Conservation (phyloP, 2,888 invertebrate genomes). For the Pseudolycoriella hygida region DNA sequence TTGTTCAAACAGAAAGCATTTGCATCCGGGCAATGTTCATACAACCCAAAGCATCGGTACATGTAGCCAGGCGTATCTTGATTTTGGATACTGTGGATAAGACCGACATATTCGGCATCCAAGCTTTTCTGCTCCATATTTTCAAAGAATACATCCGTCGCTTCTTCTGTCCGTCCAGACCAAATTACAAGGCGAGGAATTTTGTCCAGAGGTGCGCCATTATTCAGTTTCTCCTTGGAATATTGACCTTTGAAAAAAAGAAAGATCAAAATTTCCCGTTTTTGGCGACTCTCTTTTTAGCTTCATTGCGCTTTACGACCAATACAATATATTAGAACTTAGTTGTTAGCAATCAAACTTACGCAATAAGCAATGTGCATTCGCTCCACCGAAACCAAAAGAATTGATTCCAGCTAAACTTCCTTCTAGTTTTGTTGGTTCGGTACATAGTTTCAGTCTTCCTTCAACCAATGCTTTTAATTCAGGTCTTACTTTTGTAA, state of each 20-base stretch:
- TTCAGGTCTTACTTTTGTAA: constrained; percentile 38
- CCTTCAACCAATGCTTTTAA: constrained; percentile 43
- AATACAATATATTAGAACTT: too few relatives aligned
- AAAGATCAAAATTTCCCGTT: too few relatives aligned
- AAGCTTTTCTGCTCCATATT: constrained; percentile 40
- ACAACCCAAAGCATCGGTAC: constrained; percentile 56
- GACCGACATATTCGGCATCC: constrained; percentile 40
- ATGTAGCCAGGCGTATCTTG: constrained; percentile 44
- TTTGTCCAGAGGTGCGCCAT: constrained; percentile 41
- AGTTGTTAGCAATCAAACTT: neutral
- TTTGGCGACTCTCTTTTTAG: too few relatives aligned
- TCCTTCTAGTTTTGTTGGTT: constrained; percentile 47
- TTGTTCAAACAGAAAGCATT: constrained; percentile 26
- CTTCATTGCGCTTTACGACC: too few relatives aligned
- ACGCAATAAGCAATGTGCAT: constrained; percentile 46
- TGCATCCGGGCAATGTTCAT: constrained; percentile 13
- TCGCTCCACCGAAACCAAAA: constrained; percentile 87
- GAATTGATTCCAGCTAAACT: constrained; percentile 73
- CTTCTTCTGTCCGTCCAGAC: constrained; percentile 66
- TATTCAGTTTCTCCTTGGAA: constrained; percentile 29
- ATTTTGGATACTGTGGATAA: constrained; percentile 40
- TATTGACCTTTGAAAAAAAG: neutral
- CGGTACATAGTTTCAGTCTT: constrained; percentile 52
- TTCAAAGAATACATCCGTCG: constrained; percentile 45
- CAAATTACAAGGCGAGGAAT: constrained; percentile 53